A percentile compares a stretch with the other conserved stretches of the same genome.
Evolutionary conservation across 2,888 invertebrate species (phyloP).

Genomic region (Trachelus stipa): DNA sequence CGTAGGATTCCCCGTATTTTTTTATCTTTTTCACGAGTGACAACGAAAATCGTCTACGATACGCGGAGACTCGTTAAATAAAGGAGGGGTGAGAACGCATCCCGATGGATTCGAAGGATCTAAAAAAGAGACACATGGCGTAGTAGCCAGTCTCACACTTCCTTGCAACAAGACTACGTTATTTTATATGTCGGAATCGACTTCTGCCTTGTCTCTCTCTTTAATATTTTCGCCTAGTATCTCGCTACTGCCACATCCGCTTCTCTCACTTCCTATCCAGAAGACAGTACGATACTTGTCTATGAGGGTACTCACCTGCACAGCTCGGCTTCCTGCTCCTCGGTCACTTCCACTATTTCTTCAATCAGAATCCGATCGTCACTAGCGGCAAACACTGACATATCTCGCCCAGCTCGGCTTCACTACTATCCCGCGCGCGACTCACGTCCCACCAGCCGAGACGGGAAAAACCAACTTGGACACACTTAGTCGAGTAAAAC

Average conservation of each 20-base stretch:
- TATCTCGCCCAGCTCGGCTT: constrained; percentile 54
- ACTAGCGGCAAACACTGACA: constrained; percentile 70
- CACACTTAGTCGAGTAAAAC: background rate
- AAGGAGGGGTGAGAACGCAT: background rate
- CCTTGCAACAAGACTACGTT: background rate
- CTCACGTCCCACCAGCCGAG: constrained; percentile 37
- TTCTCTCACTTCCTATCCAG: background rate
- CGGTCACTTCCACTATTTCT: constrained; percentile 70
- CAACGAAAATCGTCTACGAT: background rate
- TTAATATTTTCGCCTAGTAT: background rate
- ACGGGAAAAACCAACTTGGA: constrained; percentile 16
- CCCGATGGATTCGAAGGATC: background rate
- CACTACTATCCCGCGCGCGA: constrained; percentile 35
- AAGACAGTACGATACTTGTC: background rate
- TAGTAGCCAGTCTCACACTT: background rate
- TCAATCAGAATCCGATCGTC: constrained; percentile 70
- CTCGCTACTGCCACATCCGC: background rate
- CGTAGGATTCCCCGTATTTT: background rate
- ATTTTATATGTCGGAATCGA: background rate
- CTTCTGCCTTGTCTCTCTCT: background rate
- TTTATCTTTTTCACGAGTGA: background rate
- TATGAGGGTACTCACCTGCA: constrained; percentile 52
- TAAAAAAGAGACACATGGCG: background rate
- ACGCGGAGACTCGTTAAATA: background rate
- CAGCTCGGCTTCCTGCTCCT: constrained; percentile 61